A percentile compares a stretch with the other conserved stretches of the same genome.
Evolutionary conservation across 2,797 vertebrate species (phyloP).

Genomic region (Chlorospingus semifuscus): DNA sequence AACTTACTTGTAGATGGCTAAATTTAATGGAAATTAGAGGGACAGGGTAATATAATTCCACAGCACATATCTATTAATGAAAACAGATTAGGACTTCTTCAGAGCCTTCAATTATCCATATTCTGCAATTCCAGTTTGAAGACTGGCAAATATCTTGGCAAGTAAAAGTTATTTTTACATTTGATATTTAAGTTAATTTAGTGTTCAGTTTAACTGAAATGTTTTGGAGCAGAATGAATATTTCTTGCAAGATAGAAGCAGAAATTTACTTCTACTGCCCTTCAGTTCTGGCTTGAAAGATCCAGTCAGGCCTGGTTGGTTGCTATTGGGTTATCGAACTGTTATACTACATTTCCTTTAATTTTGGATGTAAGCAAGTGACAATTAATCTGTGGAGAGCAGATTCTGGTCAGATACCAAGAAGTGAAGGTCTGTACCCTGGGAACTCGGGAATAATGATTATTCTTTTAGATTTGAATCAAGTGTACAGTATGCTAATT

Average conservation of each 20-base stretch:
- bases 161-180: not conserved
- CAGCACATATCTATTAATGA: not conserved
- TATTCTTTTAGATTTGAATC: not conserved
- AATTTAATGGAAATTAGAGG: not conserved
- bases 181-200: not conserved
- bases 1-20: not conserved
- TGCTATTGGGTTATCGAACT: not conserved
- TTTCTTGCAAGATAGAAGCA: not conserved
- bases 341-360: not conserved
- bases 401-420: not conserved
- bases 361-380: not conserved
- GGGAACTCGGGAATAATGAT: not conserved
- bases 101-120: not conserved
- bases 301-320: not conserved
- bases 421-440: not conserved
- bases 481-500: not conserved
- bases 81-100: not conserved
- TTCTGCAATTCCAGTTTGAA: not conserved
- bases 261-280: not conserved
- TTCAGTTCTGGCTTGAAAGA: not conserved
- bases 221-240: not conserved
- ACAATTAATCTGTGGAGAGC: not conserved
- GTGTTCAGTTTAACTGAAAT: not conserved
- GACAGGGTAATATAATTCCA: not conserved
- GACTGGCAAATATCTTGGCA: not conserved